These are phyloP conservation scores for Brachyalestes nurse DNA, from an alignment of 2,797 vertebrate genomes.

Conservation along the genomic window DNA sequence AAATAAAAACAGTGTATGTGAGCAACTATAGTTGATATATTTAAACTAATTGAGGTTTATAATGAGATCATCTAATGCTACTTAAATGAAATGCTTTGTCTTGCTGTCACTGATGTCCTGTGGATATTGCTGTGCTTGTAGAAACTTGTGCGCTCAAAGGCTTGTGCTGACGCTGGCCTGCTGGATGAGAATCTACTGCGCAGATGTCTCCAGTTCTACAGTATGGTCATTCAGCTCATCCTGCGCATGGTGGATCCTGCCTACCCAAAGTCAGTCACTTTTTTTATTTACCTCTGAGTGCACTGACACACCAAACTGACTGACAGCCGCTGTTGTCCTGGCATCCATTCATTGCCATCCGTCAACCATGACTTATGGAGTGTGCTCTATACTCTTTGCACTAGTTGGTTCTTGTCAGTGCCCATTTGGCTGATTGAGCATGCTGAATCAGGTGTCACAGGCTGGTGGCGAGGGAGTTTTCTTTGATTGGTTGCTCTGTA, in stretches of 20 bases:
- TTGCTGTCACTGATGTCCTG: constrained; percentile 28
- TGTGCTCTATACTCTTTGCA: neutral
- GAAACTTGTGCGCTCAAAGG: constrained; percentile 98
- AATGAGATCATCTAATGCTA: neutral
- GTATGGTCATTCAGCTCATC: constrained; percentile 96
- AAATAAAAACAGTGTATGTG: neutral
- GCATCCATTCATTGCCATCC: too few species aligned
- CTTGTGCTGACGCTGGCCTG: constrained; percentile 95
- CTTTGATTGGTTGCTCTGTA: neutral
- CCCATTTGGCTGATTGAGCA: neutral
- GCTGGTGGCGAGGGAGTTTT: neutral
- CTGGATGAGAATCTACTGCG: constrained; percentile 96
- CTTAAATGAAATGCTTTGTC: constrained; percentile 39
- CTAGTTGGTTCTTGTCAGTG: neutral
- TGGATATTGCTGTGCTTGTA: constrained; percentile 66
- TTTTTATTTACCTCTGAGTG: neutral
- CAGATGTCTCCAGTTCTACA: constrained; percentile 97
- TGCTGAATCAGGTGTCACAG: neutral
- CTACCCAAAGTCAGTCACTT: constrained; percentile 89
- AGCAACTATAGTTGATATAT: neutral
- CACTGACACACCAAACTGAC: neutral
- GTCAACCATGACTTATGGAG: neutral
- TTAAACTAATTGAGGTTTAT: neutral
- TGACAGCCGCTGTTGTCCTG: neutral
- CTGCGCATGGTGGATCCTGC: constrained; percentile 93